Percentiles rank a stretch among this genome's conserved stretches.
Conservation (phyloP, 1,140 invertebrate species). For the Diabrotica undecimpunctata region DNA sequence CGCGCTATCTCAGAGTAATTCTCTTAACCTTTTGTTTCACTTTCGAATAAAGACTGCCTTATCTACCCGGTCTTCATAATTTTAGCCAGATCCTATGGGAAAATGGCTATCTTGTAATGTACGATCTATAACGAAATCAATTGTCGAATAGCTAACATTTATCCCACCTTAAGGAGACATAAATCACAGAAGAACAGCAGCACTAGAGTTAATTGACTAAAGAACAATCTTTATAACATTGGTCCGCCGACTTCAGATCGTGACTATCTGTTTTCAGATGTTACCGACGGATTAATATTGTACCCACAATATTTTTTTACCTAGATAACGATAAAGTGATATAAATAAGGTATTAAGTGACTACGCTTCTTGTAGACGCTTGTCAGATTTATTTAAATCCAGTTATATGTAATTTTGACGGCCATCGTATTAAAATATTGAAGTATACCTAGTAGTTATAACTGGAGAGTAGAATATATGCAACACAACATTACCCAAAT, state of each 20-base stretch:
- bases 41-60: no score
- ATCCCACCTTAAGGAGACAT: not conserved
- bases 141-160: not conserved
- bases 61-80: not conserved
- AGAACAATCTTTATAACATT: constrained; percentile 1
- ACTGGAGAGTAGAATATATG: no score
- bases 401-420: no score
- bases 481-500: no score
- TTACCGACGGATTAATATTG: constrained; percentile 2
- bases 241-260: not conserved
- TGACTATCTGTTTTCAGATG: not conserved
- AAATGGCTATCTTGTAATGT: not conserved
- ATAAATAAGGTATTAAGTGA: no score
- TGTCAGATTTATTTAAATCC: no score
- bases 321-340: not conserved
- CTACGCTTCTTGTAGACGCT: no score
- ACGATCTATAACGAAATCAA: not conserved
- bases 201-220: not conserved
- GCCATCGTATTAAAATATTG: no score
- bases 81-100: not conserved
- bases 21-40: no score
- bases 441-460: no score
- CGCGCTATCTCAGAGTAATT: no score
- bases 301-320: not conserved
- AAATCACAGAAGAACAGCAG: constrained; percentile 2